Evolutionary conservation across 2,797 vertebrate species (phyloP), one percentile per base, ranked within the genome.

Genomic region (Neopelma chrysocephalum): DNA sequence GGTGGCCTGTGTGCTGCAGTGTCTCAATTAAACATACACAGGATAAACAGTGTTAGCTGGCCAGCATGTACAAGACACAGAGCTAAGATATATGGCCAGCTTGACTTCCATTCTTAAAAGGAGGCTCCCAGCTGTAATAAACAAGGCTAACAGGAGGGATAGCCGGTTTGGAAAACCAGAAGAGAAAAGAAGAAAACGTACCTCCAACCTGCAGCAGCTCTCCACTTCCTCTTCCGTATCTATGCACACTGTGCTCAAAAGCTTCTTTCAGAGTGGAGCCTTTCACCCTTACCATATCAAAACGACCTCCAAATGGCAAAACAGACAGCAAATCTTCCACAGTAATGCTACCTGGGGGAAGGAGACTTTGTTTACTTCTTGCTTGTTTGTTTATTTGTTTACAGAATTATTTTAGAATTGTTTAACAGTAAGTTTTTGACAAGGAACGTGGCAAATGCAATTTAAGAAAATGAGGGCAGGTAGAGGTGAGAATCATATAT

Each of bases 131-230:
- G 29, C n/a, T 58, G 22, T 57, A 32, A 54, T 8, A 50, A 57
- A 57, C 12, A 48, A 27, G 34, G 53, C 15, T 45, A 56, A 19
- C 10, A 17, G 71, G 61, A 94, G 43, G n/a, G 50, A 25, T 11
- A 31, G 29, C 45, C 73, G 27, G 29, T 40, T 54, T 47, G 40
- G 66, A 61, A 69, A 85, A 75, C 18, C 10, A 65, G 69, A 32
- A 25, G n/a, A 23, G 7, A 17, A 83, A 66, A 43, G 31, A 57
- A 60, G 20, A 58, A 65, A 87, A 96, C 83, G 11, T 98, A 99
- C 99, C 99, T n/a, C 98, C 98, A 54, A 99, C 99, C 95, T 99
- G 99, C 10, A 99, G 98, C 97, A 99, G 99, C 90, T 99, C 99
- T 15, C 99, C 99, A 0, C 95, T 98, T 95, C 92, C 97, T 29